Evolutionary conservation across 2,113 vertebrate species (phyloP).

Genomic region (Felis chaus): DNA sequence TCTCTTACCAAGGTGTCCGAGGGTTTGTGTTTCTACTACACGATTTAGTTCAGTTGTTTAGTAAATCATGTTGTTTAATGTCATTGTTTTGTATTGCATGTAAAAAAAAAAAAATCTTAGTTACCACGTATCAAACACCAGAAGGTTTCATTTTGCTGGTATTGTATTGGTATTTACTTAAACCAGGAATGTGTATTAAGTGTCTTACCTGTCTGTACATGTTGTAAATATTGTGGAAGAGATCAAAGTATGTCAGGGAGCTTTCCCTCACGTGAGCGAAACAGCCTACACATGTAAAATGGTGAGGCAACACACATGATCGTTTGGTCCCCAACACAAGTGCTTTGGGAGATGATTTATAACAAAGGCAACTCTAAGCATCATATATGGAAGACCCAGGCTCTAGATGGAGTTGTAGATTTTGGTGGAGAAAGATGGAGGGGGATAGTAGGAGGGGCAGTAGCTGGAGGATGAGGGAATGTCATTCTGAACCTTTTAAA

Average conservation of each 20-base stretch:
- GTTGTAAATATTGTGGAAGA: background rate
- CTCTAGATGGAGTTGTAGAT: background rate
- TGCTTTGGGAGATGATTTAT: background rate
- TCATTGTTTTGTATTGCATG: background rate
- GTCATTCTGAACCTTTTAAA: background rate
- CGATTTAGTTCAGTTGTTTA: background rate
- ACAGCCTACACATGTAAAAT: background rate
- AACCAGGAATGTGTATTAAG: background rate
- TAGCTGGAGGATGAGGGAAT: background rate
- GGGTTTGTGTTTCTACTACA: background rate
- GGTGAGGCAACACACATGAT: background rate
- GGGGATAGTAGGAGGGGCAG: background rate
- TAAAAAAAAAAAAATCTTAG: background rate
- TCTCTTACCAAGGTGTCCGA: background rate
- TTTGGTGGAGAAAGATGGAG: background rate
- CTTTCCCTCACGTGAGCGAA: background rate
- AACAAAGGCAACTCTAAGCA: background rate
- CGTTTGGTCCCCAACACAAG: background rate
- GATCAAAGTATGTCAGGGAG: background rate
- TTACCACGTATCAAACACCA: background rate
- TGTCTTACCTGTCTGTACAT: background rate
- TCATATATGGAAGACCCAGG: background rate
- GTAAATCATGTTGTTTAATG: background rate
- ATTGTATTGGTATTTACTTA: background rate
- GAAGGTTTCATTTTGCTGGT: background rate